Conservation (phyloP, 2,113 vertebrate genomes). For the Halichoeres trimaculatus region DNA sequence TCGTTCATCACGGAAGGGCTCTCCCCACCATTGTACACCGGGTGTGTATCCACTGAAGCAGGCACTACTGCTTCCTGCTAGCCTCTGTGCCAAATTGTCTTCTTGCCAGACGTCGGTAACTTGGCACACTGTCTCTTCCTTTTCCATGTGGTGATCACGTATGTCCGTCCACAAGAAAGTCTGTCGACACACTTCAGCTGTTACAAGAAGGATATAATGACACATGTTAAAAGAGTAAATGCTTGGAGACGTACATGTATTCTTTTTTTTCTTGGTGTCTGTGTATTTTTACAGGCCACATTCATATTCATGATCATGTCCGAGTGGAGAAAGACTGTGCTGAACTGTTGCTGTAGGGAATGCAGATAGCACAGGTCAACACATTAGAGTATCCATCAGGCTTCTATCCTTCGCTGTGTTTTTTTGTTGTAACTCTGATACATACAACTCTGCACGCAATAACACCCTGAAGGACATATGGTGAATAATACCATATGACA, state of each 20-base stretch:
- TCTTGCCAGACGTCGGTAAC: conserved; percentile 67
- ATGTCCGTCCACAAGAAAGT: conserved; percentile 68
- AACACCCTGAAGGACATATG: conserved; percentile 5
- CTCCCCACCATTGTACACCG: conserved; percentile 42
- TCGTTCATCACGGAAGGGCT: conserved; percentile 31
- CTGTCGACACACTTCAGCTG: conserved; percentile 51
- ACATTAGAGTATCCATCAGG: conserved; percentile 34
- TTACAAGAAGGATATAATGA: conserved; percentile 41
- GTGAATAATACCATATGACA: neutral
- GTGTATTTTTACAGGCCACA: conserved; percentile 11
- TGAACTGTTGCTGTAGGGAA: conserved; percentile 19
- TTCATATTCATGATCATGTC: conserved; percentile 8
- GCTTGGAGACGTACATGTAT: conserved; percentile 7
- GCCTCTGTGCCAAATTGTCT: conserved; percentile 67
- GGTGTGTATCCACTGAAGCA: conserved; percentile 69
- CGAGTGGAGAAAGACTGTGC: conserved; percentile 8
- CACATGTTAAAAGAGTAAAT: conserved; percentile 40
- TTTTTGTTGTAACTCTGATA: neutral
- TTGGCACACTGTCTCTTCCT: conserved; percentile 65
- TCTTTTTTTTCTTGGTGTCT: neutral
- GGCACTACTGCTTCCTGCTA: conserved; percentile 66
- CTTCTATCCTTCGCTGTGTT: neutral
- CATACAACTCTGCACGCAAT: neutral
- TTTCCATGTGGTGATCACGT: conserved; percentile 76
- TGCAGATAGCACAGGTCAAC: conserved; percentile 35